Conservation (phyloP, 1,140 invertebrate species). For the Microplitis mediator region DNA sequence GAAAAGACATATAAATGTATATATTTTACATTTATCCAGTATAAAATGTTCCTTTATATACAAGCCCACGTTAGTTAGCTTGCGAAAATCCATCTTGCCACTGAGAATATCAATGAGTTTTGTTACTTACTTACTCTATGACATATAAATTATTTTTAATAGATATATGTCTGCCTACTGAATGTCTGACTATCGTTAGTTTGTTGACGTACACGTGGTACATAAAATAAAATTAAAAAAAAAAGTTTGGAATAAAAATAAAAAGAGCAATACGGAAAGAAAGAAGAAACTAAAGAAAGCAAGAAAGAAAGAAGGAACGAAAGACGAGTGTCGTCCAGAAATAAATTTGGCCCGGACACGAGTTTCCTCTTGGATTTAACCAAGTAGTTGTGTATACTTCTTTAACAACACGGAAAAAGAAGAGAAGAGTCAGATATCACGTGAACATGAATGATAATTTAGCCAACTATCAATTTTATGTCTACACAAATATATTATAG, state of each 20-base stretch:
- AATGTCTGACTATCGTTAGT: neutral
- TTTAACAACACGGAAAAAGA: neutral
- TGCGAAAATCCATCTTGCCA: constrained; percentile 21
- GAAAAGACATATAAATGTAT: neutral
- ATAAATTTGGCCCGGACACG: constrained; percentile 14
- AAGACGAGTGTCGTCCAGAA: constrained; percentile 10
- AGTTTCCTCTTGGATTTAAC: constrained; percentile 9
- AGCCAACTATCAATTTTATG: no score
- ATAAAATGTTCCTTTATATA: neutral
- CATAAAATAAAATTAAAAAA: neutral
- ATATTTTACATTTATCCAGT: neutral
- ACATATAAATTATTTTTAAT: constrained; percentile 13
- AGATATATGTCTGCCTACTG: neutral
- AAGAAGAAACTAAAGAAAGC: neutral
- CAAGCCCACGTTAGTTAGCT: constrained; percentile 12
- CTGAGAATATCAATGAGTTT: constrained; percentile 26
- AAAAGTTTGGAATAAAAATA: neutral
- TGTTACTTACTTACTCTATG: constrained; percentile 11
- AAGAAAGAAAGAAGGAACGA: neutral
- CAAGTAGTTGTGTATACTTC: neutral
- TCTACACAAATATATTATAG: no score
- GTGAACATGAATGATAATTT: no score
- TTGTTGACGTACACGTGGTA: neutral
- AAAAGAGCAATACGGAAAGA: neutral
- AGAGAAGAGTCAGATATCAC: neutral